Evolutionary conservation across 1,140 invertebrate species (phyloP).

Genomic region (Drosophila watanabei): DNA sequence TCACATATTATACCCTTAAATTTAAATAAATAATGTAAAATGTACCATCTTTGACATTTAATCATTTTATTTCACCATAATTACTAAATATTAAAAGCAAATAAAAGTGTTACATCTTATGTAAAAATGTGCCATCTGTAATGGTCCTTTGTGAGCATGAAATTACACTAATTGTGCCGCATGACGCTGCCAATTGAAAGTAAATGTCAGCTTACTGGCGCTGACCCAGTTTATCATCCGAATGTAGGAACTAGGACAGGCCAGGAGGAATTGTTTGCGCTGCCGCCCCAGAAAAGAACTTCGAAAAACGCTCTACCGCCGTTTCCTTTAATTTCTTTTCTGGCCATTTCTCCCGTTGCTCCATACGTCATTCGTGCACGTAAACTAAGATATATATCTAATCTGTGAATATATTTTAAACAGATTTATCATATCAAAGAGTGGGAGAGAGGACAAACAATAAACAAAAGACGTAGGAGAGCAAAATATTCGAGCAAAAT

Average conservation of each 20-base stretch:
- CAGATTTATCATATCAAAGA: slow-evolving; percentile 73
- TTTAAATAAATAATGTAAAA: not conserved
- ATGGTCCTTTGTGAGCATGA: slow-evolving; percentile 3
- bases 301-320: slow-evolving; percentile 12
- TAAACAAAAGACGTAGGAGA: slow-evolving; percentile 48
- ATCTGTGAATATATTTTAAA: slow-evolving; percentile 59
- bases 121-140: slow-evolving; percentile 1
- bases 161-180: slow-evolving; percentile 22
- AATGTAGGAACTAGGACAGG: slow-evolving; percentile 53
- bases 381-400: slow-evolving; percentile 56
- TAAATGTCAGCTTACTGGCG: slow-evolving; percentile 42
- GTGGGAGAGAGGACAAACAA: slow-evolving; percentile 40
- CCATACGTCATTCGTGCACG: slow-evolving; percentile 47
- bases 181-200: slow-evolving; percentile 33
- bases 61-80: not conserved
- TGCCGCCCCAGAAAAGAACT: slow-evolving; percentile 35
- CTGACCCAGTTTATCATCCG: slow-evolving; percentile 64
- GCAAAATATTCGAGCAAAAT: slow-evolving; percentile 1
- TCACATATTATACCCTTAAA: not conserved
- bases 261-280: slow-evolving; percentile 25
- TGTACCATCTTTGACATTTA: no score
- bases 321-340: slow-evolving; percentile 17
- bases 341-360: slow-evolving; percentile 15
- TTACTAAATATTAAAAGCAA: not conserved
- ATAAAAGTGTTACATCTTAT: not conserved